Evolutionary conservation across 2,888 invertebrate genomes (phyloP), one percentile per base, ranked within the genome.

Genomic region (Polymixis flavicincta): DNA sequence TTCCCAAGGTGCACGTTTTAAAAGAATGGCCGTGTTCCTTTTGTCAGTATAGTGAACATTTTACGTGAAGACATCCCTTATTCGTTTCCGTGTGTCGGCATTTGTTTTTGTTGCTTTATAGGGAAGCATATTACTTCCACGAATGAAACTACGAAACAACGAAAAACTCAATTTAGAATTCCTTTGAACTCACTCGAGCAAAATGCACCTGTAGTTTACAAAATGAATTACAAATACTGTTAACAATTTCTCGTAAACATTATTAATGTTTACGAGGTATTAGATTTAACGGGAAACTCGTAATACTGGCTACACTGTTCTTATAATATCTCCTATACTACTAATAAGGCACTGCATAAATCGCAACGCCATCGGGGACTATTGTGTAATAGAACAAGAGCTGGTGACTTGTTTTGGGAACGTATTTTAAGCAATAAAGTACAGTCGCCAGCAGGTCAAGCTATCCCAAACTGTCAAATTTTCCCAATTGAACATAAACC

Each of bases 1-100:
- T 52, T 83, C 80, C 80, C 80, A 78, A 48, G 83, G 83, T 60
- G 78, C 71, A 57, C 78, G 60, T 80, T 80, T 71, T 52, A 71
- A 71, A 80, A 71, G 83, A 78, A 83, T 78, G 66, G 59, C 60
- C 63, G 45, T 65, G 79, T 83, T 65, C 77, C 60, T 78, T 83
- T 82, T 71, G 77, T 63, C 22, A 60, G 42, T 65, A 50, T 54
- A 60, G 74, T 45, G 64, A 69, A 82, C 68, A 65, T 82, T 75
- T 65, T 82, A 69, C 42, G 59, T 76, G 76, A 65, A 63, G 42
- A 80, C 55, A 63, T 80, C 45, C 55, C 55, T 66, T 82, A 81
- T 81, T 75, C 25, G 76, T 65, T 75, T 66, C 74, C n/a, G 4
- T 8, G 14, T 45, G 63, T 64, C 19, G 25, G 11, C 28, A 48